Evolutionary conservation across 2,797 vertebrate species (phyloP), one percentile per base, ranked within the genome.

Genomic region (Trachurus trachurus): DNA sequence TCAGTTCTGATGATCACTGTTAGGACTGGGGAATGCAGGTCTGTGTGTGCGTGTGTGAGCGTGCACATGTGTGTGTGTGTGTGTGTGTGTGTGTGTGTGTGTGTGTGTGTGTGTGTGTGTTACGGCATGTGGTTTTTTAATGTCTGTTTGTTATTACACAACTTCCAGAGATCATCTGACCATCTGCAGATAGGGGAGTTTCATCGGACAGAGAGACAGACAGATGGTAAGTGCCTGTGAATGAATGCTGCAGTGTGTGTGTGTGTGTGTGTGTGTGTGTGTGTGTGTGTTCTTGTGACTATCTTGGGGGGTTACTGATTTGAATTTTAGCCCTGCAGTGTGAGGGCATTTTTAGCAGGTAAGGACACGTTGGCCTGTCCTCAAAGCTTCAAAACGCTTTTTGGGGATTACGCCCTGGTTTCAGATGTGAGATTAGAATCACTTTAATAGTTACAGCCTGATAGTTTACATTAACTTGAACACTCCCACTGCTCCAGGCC

Each of bases 91-190:
- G 37, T 45, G 26, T n/a, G 21, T 31, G 12, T 11, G 50, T 6
- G 8, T 37, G 34, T 37, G 34, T 7, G 1, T 37, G 34, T 37
- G 34, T 37, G 34, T 37, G 34, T 37, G n/a, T 64, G 34, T 37
- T 37, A 37, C 7, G 7, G 10, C 60, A 17, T 34, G 16, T 63
- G 21, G 9, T 13, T 50, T 9, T 62, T 74, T 67, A 57, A 60
- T 49, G 45, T 74, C 62, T 66, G 58, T 59, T 75, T 72, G 66
- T 65, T 67, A 71, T 87, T 88, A 54, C 81, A 77, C 71, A 80
- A 85, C 63, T 6, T 56, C 4, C 44, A 80, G 19, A 56, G 74
- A 63, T 81, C 78, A 76, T 84, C 58, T 66, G 82, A 60, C 62
- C 59, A 81, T 83, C 68, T 81, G 66, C 66, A 79, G 59, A 69